phyloP scores from a whole-genome alignment of 2,797 vertebrate genomes.

The Pelobates cultripes region DNA sequence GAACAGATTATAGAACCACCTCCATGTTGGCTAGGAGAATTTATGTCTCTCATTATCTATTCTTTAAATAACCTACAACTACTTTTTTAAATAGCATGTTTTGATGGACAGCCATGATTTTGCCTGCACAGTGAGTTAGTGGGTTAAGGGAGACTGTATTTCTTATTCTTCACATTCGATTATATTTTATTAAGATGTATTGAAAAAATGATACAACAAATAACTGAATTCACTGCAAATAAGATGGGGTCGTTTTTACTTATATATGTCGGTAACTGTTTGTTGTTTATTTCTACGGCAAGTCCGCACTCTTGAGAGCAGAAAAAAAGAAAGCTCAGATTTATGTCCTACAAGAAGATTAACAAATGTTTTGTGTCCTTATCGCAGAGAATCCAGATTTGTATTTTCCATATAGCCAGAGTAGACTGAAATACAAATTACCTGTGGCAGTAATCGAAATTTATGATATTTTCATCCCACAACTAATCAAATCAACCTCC shows the following conservation, averaged over 20 bases:
- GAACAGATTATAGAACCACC: no score
- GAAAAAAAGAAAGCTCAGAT: neutral
- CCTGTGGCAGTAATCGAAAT: constrained; percentile 45
- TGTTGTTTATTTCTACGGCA: constrained; percentile 3
- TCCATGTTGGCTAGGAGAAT: no score
- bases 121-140: no score
- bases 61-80: no score
- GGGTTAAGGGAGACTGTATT: neutral
- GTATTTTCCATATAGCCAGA: constrained; percentile 19
- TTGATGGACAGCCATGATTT: no score
- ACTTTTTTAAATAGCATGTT: no score
- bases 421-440: constrained; percentile 32
- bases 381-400: constrained; percentile 26
- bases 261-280: neutral
- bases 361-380: constrained; percentile 24
- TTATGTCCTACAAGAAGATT: neutral
- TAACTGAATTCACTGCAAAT: neutral
- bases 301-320: neutral
- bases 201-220: neutral
- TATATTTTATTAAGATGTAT: neutral
- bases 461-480: constrained; percentile 45
- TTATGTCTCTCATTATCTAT: no score
- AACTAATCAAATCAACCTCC: constrained; percentile 47
- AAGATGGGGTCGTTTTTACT: neutral
- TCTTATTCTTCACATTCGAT: neutral